A percentile compares a stretch with the other conserved stretches of the same genome.
These are phyloP conservation scores for Rostratula benghalensis DNA, from an alignment of 2,113 vertebrate species.

Conservation along the genomic window DNA sequence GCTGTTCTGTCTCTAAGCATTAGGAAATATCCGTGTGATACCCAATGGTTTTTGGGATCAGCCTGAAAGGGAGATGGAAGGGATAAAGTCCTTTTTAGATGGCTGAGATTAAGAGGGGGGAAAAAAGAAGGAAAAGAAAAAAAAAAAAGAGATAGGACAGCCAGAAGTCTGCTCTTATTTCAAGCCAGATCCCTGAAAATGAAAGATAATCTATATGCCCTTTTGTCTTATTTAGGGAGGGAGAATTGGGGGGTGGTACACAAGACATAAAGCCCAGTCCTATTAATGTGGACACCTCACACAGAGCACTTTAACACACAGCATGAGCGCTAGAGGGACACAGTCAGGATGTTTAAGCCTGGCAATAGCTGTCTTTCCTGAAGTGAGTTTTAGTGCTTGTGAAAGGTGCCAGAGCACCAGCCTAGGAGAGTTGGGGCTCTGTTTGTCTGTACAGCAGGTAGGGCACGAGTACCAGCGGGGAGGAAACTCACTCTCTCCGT, in stretches of 20 bases:
- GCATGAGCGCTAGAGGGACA: neutral
- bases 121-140: too few species aligned
- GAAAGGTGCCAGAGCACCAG: neutral
- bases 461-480: neutral
- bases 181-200: neutral
- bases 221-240: neutral
- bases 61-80: neutral
- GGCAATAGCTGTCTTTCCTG: neutral
- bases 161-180: neutral
- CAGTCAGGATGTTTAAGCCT: neutral
- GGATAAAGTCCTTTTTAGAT: neutral
- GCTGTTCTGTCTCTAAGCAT: neutral
- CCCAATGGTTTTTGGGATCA: neutral
- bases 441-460: neutral
- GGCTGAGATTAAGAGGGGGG: neutral
- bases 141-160: too few species aligned
- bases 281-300: neutral
- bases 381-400: neutral
- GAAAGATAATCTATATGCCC: neutral
- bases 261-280: neutral
- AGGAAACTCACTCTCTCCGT: accelerated
- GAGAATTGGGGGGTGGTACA: too few species aligned
- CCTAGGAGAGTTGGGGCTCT: neutral
- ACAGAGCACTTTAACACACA: neutral
- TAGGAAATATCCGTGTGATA: neutral